phyloP scores from a whole-genome alignment of 92 coral and sea anemone species.

The Scolanthus callimorphus region DNA sequence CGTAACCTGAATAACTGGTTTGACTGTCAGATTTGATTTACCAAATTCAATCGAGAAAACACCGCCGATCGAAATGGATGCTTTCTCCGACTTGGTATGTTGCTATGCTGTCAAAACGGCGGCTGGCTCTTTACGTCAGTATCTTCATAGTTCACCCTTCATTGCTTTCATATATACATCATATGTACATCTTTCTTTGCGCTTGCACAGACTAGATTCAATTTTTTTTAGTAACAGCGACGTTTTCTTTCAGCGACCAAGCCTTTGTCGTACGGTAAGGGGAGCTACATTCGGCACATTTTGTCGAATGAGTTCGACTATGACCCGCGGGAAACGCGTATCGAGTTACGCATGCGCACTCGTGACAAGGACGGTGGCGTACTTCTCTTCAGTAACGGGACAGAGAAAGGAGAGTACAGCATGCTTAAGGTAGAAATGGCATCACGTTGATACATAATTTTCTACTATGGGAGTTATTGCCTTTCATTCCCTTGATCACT shows the following conservation, averaged over 20 bases:
- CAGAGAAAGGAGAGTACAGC: constrained; percentile 43
- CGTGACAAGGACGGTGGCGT: constrained; percentile 87
- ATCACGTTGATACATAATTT: too few relatives aligned
- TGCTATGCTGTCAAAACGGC: too few relatives aligned
- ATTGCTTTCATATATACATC: too few relatives aligned
- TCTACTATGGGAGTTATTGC: too few relatives aligned
- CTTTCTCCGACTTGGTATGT: too few relatives aligned
- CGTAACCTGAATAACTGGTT: not conserved
- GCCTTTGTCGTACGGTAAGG: constrained; percentile 48
- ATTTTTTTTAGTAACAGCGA: not conserved
- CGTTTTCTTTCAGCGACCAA: constrained; percentile 45
- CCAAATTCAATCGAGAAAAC: too few relatives aligned
- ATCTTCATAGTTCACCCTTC: too few relatives aligned
- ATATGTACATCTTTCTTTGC: not conserved
- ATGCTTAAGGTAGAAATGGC: constrained; percentile 61
- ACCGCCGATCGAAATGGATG: too few relatives aligned
- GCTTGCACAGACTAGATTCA: not conserved
- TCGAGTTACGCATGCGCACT: constrained; percentile 79
- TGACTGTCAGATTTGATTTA: not conserved
- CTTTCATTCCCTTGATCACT: too few relatives aligned
- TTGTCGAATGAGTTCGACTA: constrained; percentile 45
- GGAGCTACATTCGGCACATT: constrained; percentile 57
- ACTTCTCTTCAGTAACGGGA: constrained; percentile 64
- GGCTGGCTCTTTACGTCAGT: too few relatives aligned
- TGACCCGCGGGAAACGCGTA: constrained; percentile 79